Base-by-base conservation (phyloP, 2,113 vertebrate genomes). In the Notarius quadriscutis region DNA sequence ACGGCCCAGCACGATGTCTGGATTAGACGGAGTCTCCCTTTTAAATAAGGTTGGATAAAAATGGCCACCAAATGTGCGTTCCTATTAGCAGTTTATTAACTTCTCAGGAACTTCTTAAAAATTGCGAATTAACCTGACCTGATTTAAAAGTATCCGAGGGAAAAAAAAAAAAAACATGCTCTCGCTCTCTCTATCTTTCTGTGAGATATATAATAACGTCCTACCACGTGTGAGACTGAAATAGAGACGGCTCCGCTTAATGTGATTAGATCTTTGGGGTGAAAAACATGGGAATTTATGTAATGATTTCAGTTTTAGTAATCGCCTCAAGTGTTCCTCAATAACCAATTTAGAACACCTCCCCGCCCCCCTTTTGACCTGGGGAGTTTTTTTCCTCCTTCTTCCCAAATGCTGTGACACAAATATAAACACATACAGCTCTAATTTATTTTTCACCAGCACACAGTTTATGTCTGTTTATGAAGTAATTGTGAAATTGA, bases 401-500 rank as follows among this genome's bases (percentile, higher is more conserved):
- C 57, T 74, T 87, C 69, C 81, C 51, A 87, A 88, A 81, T 41
- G 65, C 82, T 78, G 7, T 89, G 80, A 90, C 90, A 91, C 63
- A 87, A 89, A 90, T 89, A 91, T 60, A 87, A 89, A 92, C 84
- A 88, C 75, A 86, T 50, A 83, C 30, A 83, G 85, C 92, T 89
- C 86, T 88, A 87, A 81, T 87, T 88, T 75, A 85, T 88, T 87
- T 87, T 88, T 84, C 69, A 88, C 58, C 86, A 83, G 53, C 58
- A 7, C 8, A 80, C 53, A 63, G 53, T 88, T 90, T 83, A 90
- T 88, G 62, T 87, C 25, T 88, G 85, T 83, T 84, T 89, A 84
- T 90, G 84, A 90, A 85, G 84, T 88, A 90, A 91, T 93, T 91
- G 91, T 93, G 89, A 91, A 90, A 92, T 92, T 92, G 90, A 89